These are phyloP conservation scores for Halcyon badia DNA, from an alignment of 2,797 vertebrate genomes.

Conservation along the genomic window DNA sequence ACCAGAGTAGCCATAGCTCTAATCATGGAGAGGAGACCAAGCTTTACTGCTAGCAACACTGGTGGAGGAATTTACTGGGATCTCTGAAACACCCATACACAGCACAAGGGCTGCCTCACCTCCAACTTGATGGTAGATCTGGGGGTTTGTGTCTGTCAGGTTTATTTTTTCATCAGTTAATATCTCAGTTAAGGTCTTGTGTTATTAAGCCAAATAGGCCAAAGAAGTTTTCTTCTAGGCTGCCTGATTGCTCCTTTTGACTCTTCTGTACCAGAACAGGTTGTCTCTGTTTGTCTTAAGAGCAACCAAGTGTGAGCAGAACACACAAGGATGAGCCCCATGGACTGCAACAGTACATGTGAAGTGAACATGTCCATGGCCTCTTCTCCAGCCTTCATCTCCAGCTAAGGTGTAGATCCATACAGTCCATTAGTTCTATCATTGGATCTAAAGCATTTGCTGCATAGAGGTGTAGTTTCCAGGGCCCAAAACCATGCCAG, in stretches of 20 bases:
- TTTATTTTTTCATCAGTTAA: background rate
- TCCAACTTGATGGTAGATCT: background rate
- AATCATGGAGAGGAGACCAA: background rate
- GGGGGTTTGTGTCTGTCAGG: background rate
- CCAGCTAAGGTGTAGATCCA: background rate
- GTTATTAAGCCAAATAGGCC: background rate
- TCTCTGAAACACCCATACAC: background rate
- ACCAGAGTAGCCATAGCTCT: background rate
- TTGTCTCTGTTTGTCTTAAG: background rate
- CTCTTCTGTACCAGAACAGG: background rate
- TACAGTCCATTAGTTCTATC: background rate
- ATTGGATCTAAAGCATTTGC: background rate
- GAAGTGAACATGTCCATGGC: background rate
- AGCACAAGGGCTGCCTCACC: background rate
- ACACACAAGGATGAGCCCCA: background rate
- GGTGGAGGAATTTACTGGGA: background rate
- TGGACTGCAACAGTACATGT: accelerated
- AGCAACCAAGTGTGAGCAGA: background rate
- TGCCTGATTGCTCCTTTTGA: background rate
- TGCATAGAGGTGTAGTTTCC: background rate
- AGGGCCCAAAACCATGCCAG: background rate
- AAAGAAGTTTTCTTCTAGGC: background rate
- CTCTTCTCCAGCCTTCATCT: background rate
- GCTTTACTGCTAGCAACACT: background rate
- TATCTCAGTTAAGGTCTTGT: background rate